Evolutionary conservation across 2,888 invertebrate genomes (phyloP).

Genomic region (Hypena proboscidalis): DNA sequence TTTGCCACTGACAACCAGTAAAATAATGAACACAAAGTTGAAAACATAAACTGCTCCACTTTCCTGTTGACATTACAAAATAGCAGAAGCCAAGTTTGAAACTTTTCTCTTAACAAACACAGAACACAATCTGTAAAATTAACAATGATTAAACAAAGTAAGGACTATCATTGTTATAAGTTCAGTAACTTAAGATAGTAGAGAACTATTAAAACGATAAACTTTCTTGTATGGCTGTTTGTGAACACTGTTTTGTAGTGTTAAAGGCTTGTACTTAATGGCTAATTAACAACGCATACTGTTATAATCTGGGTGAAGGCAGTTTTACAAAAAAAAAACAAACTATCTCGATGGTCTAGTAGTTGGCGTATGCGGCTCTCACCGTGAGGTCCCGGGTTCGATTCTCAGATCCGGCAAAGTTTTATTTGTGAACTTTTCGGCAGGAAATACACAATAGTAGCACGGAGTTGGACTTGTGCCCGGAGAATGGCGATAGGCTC

Average conservation of each 20-base stretch:
- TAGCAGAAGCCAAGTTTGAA: slow-evolving; percentile 3
- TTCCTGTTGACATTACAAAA: background rate
- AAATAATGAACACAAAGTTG: too few relatives aligned
- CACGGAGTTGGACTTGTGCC: too few relatives aligned
- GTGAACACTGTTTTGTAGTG: slow-evolving; percentile 12
- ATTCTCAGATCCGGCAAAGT: too few relatives aligned
- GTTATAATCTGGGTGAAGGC: background rate
- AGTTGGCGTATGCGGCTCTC: too few relatives aligned
- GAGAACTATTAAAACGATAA: slow-evolving; percentile 29
- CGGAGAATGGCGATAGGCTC: too few relatives aligned
- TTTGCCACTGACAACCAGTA: too few relatives aligned
- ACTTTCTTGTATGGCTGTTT: slow-evolving; percentile 21
- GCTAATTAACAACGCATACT: slow-evolving; percentile 1
- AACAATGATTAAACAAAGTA: slow-evolving; percentile 38
- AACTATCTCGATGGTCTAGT: too few relatives aligned
- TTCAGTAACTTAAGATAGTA: slow-evolving; percentile 18
- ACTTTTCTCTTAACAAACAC: slow-evolving; percentile 7
- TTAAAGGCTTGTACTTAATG: slow-evolving; percentile 1
- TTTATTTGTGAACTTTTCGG: too few relatives aligned
- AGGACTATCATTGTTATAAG: slow-evolving; percentile 17
- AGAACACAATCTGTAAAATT: slow-evolving; percentile 21
- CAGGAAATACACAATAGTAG: too few relatives aligned
- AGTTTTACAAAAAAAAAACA: too few relatives aligned
- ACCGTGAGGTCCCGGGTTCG: too few relatives aligned
- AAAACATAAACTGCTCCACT: too few relatives aligned